Evolutionary conservation across 2,113 vertebrate genomes (phyloP), one percentile per base, ranked within the genome.

Genomic region (Sardina pilchardus): DNA sequence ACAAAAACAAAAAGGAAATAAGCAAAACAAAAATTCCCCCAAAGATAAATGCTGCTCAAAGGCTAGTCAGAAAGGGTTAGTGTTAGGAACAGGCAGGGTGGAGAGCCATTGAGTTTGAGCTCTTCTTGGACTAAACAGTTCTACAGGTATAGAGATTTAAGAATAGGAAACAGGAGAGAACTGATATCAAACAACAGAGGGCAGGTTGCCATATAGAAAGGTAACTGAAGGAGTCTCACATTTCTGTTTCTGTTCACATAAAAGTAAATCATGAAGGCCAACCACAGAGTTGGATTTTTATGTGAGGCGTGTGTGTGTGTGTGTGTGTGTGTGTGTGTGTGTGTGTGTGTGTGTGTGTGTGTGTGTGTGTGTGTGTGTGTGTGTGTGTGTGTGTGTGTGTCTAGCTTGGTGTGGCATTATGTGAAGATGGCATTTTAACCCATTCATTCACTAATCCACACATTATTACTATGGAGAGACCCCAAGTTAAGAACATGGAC

Each of bases 11-110:
- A n/a, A 24, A 34, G 43, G 34, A 56, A 56, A 56, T 56, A 56
- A 56, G 19, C 53, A 24, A 56, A 56, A 24, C 53, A 56, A 21
- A 21, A 90, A 90, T 86, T 86, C 6, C 2, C 24, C 53, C 6
- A 10, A 34, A 81, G 71, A 63, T 17, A 45, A 34, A 78, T 82
- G 36, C 48, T n/a, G 53, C 80, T 63, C 0, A 44, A 59, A 59
- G 53, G 48, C 82, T 39, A 19, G n/a, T 82, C 81, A 14, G 19
- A 24, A 4, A 24, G 53, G 53, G 53, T 59, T 59, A 59, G 53
- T 59, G 53, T 59, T 59, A 59, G 53, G 53, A 6, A 24, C 53
- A 59, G 21, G 19, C 50, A 59, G 19, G 53, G 53, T 24, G 6
- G 19, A 59, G 53, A 59, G 53, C 24, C 53, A 59, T 59, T 24